Evolutionary conservation across 1,140 invertebrate genomes (phyloP).

Genomic region (Geopemphigus sp.): DNA sequence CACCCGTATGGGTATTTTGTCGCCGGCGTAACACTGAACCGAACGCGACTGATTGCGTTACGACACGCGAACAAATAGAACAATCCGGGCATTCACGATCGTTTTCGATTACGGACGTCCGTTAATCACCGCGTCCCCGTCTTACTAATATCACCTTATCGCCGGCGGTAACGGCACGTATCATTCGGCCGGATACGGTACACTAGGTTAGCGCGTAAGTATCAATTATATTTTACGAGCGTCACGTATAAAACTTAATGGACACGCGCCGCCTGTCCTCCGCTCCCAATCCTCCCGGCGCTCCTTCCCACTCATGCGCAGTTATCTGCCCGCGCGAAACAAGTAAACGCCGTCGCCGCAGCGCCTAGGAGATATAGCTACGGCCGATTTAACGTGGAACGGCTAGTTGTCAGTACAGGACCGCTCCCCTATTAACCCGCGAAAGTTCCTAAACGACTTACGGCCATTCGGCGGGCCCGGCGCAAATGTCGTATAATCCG

Average conservation of each 20-base stretch:
- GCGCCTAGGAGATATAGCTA: conserved; percentile 3
- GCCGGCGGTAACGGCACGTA: not conserved
- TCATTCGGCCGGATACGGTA: not conserved
- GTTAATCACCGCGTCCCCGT: too few relatives aligned
- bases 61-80: too few relatives aligned
- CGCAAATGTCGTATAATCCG: conserved; percentile 27
- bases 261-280: conserved; percentile 5
- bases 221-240: conserved; percentile 44
- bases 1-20: too few relatives aligned
- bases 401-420: conserved; percentile 22
- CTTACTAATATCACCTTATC: too few relatives aligned
- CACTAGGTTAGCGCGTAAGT: conserved; percentile 36
- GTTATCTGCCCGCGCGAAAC: too few relatives aligned
- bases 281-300: too few relatives aligned
- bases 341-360: too few relatives aligned
- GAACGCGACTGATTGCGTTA: too few relatives aligned
- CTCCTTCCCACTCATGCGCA: too few relatives aligned
- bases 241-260: conserved; percentile 37
- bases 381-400: conserved; percentile 37
- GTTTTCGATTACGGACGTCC: too few relatives aligned
- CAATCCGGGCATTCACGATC: too few relatives aligned
- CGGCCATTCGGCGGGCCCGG: not conserved
- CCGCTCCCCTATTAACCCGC: not conserved
- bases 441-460: conserved; percentile 31
- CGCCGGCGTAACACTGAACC: too few relatives aligned